Evolutionary conservation across 35 echinoderm and acorn worm species (phyloP).

Genomic region (Acanthaster planci): DNA sequence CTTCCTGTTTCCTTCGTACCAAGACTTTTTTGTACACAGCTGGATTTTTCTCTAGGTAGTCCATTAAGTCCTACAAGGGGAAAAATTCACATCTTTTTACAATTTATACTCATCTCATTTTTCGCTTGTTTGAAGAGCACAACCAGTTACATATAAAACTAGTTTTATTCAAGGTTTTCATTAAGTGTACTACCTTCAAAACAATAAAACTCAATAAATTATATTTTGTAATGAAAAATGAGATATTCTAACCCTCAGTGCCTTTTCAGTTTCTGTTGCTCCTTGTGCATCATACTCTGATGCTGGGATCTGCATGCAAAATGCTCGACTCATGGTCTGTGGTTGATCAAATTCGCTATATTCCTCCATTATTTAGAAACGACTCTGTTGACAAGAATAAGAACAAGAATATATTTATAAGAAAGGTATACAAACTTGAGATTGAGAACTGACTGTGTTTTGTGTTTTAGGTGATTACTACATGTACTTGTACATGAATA

Average conservation of each 20-base stretch:
- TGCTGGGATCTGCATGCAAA: conserved; percentile 22
- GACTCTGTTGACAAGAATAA: too few relatives aligned
- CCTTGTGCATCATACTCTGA: conserved; percentile 48
- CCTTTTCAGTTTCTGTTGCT: conserved; percentile 29
- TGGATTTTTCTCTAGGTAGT: conserved; percentile 62
- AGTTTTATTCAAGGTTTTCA: too few relatives aligned
- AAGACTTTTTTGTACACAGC: conserved; percentile 60
- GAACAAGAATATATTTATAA: background rate
- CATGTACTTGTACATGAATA: too few relatives aligned
- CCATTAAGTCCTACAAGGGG: conserved; percentile 54
- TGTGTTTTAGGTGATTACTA: too few relatives aligned
- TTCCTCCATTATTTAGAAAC: conserved; percentile 45
- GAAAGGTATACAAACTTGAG: background rate
- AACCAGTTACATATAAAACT: too few relatives aligned
- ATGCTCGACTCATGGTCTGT: conserved; percentile 28
- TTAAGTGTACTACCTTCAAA: too few relatives aligned
- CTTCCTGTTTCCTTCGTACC: conserved; percentile 63
- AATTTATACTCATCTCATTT: too few relatives aligned
- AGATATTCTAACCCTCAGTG: conserved; percentile 28
- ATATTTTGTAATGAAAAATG: too few relatives aligned
- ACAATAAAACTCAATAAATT: too few relatives aligned
- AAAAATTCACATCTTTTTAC: background rate
- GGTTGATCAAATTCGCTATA: conserved; percentile 51
- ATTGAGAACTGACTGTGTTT: too few relatives aligned
- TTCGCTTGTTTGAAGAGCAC: too few relatives aligned